These are phyloP conservation scores for Leptopilina boulardi DNA, from an alignment of 1,140 invertebrate species.

Conservation along the genomic window DNA sequence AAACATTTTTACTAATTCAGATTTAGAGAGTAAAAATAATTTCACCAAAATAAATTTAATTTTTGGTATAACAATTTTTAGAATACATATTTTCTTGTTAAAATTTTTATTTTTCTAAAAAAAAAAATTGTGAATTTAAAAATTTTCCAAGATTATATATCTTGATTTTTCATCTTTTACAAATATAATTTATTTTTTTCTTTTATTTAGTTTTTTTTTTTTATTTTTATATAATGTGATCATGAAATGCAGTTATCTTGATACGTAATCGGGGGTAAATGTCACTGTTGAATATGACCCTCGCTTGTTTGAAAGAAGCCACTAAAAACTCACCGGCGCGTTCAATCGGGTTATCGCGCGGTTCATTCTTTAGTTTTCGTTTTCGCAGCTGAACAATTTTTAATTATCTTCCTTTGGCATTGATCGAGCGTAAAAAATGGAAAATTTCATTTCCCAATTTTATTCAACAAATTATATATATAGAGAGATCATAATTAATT, in stretches of 20 bases:
- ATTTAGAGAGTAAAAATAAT: no score
- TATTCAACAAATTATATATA: not conserved
- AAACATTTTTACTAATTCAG: no score
- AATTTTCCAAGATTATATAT: no score
- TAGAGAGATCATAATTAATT: no score
- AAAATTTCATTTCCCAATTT: not conserved
- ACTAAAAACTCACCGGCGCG: constrained; percentile 3
- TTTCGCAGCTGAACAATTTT: not conserved
- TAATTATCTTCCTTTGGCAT: not conserved
- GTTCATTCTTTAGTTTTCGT: not conserved
- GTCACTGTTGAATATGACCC: constrained; percentile 2
- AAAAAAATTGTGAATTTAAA: no score
- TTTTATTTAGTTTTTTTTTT: not conserved
- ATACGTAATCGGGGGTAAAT: constrained; percentile 13
- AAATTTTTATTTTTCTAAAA: no score
- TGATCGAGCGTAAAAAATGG: not conserved
- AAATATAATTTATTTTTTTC: not conserved
- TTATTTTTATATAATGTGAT: not conserved
- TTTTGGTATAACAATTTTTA: no score
- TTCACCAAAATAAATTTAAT: no score
- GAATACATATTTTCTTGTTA: no score
- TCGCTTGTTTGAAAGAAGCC: constrained; percentile 5
- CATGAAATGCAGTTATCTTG: not conserved
- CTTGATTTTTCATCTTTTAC: no score
- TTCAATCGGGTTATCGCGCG: not conserved